A percentile compares a stretch with the other conserved stretches of the same genome.
phyloP scores from a whole-genome alignment of 2,113 vertebrate species.

The Synchiropus splendidus region DNA sequence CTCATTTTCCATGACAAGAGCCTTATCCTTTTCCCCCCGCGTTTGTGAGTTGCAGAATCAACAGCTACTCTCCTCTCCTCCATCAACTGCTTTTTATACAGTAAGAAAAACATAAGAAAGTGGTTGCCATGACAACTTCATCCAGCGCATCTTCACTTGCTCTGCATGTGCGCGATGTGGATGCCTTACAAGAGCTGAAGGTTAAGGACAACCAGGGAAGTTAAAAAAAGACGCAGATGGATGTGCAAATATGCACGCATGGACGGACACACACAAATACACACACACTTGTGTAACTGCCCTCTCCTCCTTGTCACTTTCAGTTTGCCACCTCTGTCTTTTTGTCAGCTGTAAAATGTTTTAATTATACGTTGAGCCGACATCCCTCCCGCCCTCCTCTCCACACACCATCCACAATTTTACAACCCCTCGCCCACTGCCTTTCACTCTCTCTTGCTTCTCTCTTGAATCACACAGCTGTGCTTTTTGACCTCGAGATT shows the following conservation, averaged over 20 bases:
- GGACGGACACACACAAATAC: not conserved
- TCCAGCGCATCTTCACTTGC: conserved; percentile 35
- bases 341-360: conserved; percentile 38
- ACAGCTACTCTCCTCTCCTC: conserved; percentile 11
- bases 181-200: not conserved
- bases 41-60: conserved; percentile 25
- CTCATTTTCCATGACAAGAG: not conserved
- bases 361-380: conserved; percentile 43
- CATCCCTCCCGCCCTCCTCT: conserved; percentile 30
- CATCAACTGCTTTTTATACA: conserved; percentile 32
- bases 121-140: conserved; percentile 64
- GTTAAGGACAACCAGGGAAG: not conserved
- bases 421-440: conserved; percentile 18
- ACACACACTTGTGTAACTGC: not conserved
- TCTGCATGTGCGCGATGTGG: conserved; percentile 12
- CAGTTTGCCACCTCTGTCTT: conserved; percentile 17
- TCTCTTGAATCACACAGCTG: not conserved
- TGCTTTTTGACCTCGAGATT: too few relatives aligned
- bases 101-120: conserved; percentile 55
- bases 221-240: not conserved
- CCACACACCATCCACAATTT: conserved; percentile 33
- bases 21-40: not conserved
- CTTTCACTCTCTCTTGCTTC: not conserved
- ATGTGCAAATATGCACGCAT: conserved; percentile 2
- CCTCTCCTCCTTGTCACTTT: conserved; percentile 17